phyloP scores from a whole-genome alignment of 2,888 invertebrate species.

The Latrodectus hesperus region DNA sequence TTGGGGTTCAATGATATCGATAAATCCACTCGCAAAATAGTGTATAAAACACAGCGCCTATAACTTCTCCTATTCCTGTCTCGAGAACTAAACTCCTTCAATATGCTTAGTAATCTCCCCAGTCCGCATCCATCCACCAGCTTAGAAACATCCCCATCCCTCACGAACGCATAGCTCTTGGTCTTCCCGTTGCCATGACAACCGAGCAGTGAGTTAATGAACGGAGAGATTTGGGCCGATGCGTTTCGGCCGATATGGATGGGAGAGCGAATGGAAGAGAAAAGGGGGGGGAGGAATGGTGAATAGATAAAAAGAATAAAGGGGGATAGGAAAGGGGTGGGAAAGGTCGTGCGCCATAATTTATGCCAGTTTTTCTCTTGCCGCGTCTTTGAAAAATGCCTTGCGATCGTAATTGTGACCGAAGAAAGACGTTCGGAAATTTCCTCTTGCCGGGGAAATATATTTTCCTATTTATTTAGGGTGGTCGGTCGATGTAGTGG shows the following conservation, averaged over 20 bases:
- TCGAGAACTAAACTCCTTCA: not conserved
- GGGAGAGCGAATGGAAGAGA: constrained; percentile 9
- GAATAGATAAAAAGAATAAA: constrained; percentile 15
- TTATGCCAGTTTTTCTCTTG: constrained; percentile 39
- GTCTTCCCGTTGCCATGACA: constrained; percentile 53
- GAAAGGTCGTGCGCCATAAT: constrained; percentile 37
- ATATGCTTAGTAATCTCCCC: not conserved
- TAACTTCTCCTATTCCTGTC: not conserved
- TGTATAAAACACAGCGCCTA: too few species aligned
- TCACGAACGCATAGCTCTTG: constrained; percentile 17
- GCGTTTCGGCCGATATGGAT: constrained; percentile 28
- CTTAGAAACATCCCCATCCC: not conserved
- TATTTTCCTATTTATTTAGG: constrained; percentile 8
- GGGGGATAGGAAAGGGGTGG: constrained; percentile 20
- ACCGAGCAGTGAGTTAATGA: constrained; percentile 49
- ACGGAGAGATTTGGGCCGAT: constrained; percentile 28
- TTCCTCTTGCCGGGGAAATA: not conserved
- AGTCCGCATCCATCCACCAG: not conserved
- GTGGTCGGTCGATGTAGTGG: constrained; percentile 7
- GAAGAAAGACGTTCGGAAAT: not conserved
- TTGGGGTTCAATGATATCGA: too few species aligned
- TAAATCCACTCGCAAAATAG: too few species aligned
- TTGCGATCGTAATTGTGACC: not conserved
- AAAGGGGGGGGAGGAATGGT: constrained; percentile 5
- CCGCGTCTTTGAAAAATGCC: not conserved